Evolutionary conservation across 2,113 vertebrate species (phyloP).

Genomic region (Brachyhypopomus gauderio): DNA sequence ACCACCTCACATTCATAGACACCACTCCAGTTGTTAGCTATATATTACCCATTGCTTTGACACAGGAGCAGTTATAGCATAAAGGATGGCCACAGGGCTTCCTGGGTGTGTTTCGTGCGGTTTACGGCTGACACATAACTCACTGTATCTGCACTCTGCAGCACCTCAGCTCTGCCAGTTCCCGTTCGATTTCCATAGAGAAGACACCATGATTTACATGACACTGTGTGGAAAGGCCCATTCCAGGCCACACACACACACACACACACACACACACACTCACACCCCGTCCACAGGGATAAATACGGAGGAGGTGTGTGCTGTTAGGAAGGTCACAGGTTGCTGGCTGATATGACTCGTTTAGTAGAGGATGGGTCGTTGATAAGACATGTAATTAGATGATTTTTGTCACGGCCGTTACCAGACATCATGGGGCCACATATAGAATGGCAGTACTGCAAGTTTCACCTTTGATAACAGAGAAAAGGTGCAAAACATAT

Average conservation of each 20-base stretch:
- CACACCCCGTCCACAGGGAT: neutral
- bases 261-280: neutral
- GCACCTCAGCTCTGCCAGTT: conserved; percentile 26
- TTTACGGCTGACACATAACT: conserved; percentile 37
- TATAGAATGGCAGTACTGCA: neutral
- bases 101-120: conserved; percentile 28
- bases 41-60: conserved; percentile 16
- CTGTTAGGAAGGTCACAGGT: conserved; percentile 4
- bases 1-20: neutral
- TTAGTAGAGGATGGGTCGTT: conserved; percentile 17
- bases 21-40: neutral
- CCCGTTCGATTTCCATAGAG: conserved; percentile 30
- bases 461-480: neutral
- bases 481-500: neutral
- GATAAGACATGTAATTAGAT: conserved; percentile 19
- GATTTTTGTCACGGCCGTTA: conserved; percentile 1
- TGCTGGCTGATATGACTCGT: conserved; percentile 2
- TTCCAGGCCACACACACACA: neutral
- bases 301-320: neutral
- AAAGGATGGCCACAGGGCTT: conserved; percentile 43
- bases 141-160: conserved; percentile 25
- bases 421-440: neutral
- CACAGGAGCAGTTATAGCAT: conserved; percentile 22
- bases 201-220: conserved; percentile 37
- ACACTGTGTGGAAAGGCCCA: conserved; percentile 26